These are phyloP conservation scores for Perdix hodgsoniae DNA, from an alignment of 2,797 vertebrate genomes.

Conservation along the genomic window DNA sequence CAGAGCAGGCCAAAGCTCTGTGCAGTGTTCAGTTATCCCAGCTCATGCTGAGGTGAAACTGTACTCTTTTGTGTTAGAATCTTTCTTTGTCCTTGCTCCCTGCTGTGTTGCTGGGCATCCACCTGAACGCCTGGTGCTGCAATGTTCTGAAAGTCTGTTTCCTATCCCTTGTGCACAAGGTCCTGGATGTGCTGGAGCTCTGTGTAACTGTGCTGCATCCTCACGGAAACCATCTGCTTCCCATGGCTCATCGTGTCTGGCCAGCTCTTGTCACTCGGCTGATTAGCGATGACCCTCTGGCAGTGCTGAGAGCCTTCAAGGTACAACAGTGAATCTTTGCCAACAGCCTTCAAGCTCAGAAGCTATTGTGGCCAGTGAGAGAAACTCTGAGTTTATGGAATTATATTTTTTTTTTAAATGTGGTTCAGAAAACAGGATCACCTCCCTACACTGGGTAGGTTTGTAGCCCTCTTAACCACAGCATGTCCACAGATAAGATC, in stretches of 20 bases:
- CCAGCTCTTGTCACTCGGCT: constrained; percentile 89
- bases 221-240: constrained; percentile 88
- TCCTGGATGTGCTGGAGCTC: constrained; percentile 89
- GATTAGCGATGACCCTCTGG: constrained; percentile 87
- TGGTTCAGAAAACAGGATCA: not conserved
- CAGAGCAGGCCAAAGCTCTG: not conserved
- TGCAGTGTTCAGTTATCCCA: not conserved
- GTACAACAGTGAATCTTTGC: constrained; percentile 66
- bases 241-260: constrained; percentile 93
- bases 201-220: constrained; percentile 86
- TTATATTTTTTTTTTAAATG: not conserved
- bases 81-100: not conserved
- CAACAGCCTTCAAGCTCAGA: constrained; percentile 20
- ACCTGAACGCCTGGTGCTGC: not conserved
- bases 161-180: constrained; percentile 79
- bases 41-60: not conserved
- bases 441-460: not conserved
- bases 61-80: not conserved
- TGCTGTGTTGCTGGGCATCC: not conserved
- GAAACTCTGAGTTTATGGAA: not conserved
- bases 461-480: not conserved
- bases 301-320: constrained; percentile 91
- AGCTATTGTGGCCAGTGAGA: not conserved
- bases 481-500: not conserved
- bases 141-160: not conserved